Evolutionary conservation across 2,888 invertebrate species (phyloP).

Genomic region (Drosophila subsilvestris): DNA sequence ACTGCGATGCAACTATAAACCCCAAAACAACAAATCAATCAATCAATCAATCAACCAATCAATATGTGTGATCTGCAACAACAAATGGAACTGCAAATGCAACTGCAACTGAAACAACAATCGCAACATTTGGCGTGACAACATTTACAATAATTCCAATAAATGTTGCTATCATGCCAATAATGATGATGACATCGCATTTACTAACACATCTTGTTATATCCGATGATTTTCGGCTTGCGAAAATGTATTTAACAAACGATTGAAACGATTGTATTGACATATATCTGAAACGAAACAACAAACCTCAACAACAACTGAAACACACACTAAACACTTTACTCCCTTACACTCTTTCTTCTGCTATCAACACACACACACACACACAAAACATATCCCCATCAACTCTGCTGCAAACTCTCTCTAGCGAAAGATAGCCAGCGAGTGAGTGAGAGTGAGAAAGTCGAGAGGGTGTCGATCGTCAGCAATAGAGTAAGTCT

Average conservation of each 20-base stretch:
- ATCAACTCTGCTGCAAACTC: background rate
- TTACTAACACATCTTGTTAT: slow-evolving; percentile 83
- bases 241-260: slow-evolving; percentile 80
- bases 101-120: slow-evolving; percentile 26
- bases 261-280: slow-evolving; percentile 69
- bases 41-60: slow-evolving; percentile 31
- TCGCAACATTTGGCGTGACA: slow-evolving; percentile 59
- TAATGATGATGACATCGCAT: slow-evolving; percentile 84
- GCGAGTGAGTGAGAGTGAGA: slow-evolving; percentile 22
- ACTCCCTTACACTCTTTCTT: background rate
- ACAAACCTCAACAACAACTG: slow-evolving; percentile 17
- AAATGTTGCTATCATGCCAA: slow-evolving; percentile 71
- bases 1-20: slow-evolving; percentile 5
- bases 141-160: slow-evolving; percentile 56
- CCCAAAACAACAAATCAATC: slow-evolving; percentile 21
- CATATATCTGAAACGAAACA: slow-evolving; percentile 31
- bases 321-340: slow-evolving; percentile 22
- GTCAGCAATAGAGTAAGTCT: slow-evolving; percentile 81
- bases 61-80: slow-evolving; percentile 38
- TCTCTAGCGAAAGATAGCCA: slow-evolving; percentile 21
- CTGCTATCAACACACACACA: background rate
- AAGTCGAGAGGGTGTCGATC: background rate
- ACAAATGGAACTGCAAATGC: slow-evolving; percentile 27
- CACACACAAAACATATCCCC: slow-evolving; percentile 3
- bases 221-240: slow-evolving; percentile 84